Base-by-base conservation (phyloP, 2,888 invertebrate genomes). In the Brachyptera risi region DNA sequence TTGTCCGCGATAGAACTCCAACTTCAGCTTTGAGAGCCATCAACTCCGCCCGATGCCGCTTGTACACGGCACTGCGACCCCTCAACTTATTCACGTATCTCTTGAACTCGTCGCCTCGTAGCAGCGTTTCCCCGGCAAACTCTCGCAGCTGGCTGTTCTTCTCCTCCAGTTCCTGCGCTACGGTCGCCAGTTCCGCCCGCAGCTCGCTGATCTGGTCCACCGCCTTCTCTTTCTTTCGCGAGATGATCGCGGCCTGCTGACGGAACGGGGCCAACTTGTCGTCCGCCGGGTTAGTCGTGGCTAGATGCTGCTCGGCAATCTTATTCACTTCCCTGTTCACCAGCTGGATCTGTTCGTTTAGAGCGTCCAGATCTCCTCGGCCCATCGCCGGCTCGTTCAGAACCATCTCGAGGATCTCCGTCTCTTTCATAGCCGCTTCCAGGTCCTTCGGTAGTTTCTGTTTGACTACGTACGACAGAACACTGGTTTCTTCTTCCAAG, bases 231-330 rank as follows among this genome's bases (percentile, higher is more conserved):
- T 93, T 93, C 72, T 91, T 91, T 61, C 90, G 83, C 11, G 85
- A 81, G 50, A 92, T 88, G 23, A 89, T 86, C 0, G 85, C 81
- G 0, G 90, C 90, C 76, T 94, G 93, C 71, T 94, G 92, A 31
- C 92, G 81, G 72, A 92, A 93, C 44, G 92, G 86, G 1, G 87
- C 86, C 65, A 92, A 76, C 72, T 91, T 90, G 72, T 92, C 91
- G 65, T 83, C 81, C 42, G 75, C 74, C 1, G 83, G 83, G 62
- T 85, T 84, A 0, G 82, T 79, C 31, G 80, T 79, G 9, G 83
- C 81, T 72, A 90, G 79, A 66, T 86, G 83, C 58, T 84, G 83
- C 72, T 90, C 88, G 0, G 89, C 83, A 63, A 91, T 73, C 64
- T 83, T 81, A 69, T 87, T 88, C 63, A 91, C 82, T 72, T 90